Conservation (phyloP, 2,797 vertebrate genomes). For the Manis pentadactyla region DNA sequence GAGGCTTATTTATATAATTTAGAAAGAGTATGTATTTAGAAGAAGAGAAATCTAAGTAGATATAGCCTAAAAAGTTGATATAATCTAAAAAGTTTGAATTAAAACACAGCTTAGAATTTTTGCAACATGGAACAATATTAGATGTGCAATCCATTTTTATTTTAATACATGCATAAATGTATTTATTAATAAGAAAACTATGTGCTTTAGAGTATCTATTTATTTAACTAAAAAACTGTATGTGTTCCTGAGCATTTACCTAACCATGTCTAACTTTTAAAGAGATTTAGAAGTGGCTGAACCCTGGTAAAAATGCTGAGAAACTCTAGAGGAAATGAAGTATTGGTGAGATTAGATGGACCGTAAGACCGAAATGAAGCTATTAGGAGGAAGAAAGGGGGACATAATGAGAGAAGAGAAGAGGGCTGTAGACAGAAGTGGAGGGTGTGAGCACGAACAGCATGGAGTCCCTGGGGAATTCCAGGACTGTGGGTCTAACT, state of each 20-base stretch:
- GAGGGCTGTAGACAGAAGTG: neutral
- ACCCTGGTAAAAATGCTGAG: neutral
- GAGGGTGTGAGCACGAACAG: rapidly evolving
- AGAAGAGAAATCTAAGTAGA: neutral
- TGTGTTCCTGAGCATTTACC: neutral
- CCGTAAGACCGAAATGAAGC: neutral
- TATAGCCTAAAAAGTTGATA: neutral
- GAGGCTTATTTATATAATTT: neutral
- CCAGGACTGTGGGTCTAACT: neutral
- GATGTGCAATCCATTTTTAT: neutral
- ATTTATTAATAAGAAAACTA: neutral
- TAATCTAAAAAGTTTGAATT: neutral
- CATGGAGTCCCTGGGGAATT: neutral
- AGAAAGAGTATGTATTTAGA: neutral
- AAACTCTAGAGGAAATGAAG: neutral
- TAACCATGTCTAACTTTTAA: neutral
- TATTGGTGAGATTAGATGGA: neutral
- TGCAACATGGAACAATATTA: neutral
- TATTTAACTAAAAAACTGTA: neutral
- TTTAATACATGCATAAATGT: neutral
- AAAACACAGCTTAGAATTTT: neutral
- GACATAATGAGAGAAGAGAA: too few species aligned
- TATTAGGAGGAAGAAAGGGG: neutral
- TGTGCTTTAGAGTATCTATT: neutral
- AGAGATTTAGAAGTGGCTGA: neutral